Conservation (phyloP, 2,888 invertebrate genomes). For the Acrocera orbiculus region DNA sequence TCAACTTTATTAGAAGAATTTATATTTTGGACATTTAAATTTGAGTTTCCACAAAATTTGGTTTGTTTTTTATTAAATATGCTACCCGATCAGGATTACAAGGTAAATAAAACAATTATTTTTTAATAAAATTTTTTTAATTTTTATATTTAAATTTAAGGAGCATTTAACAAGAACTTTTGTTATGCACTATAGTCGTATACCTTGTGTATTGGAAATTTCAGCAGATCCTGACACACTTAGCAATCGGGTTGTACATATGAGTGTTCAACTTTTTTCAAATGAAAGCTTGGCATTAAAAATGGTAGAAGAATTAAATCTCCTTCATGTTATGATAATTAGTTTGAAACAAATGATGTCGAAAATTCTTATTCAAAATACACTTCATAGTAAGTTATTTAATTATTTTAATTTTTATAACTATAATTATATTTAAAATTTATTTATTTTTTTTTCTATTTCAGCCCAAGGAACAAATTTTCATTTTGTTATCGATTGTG, state of each 20-base stretch:
- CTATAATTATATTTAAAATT: slow-evolving; percentile 4
- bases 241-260: slow-evolving; percentile 92
- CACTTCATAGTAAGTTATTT: slow-evolving; percentile 50
- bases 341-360: slow-evolving; percentile 86
- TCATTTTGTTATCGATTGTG: slow-evolving; percentile 87
- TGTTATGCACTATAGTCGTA: slow-evolving; percentile 89
- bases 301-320: slow-evolving; percentile 78
- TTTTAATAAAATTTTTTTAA: neutral
- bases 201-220: slow-evolving; percentile 75
- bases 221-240: slow-evolving; percentile 77
- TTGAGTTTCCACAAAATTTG: slow-evolving; percentile 92
- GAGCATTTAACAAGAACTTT: slow-evolving; percentile 86
- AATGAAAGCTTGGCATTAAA: slow-evolving; percentile 79
- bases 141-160: slow-evolving; percentile 30
- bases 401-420: neutral
- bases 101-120: slow-evolving; percentile 38
- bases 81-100: slow-evolving; percentile 88
- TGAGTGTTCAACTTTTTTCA: slow-evolving; percentile 90
- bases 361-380: slow-evolving; percentile 72
- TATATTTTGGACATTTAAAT: slow-evolving; percentile 95
- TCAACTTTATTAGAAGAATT: slow-evolving; percentile 82
- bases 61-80: slow-evolving; percentile 89
- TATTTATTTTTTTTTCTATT: slow-evolving; percentile 13
- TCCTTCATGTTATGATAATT: slow-evolving; percentile 85
- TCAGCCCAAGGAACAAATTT: slow-evolving; percentile 57